Conservation (phyloP, 2,797 vertebrate species). For the Remorina albescens region DNA sequence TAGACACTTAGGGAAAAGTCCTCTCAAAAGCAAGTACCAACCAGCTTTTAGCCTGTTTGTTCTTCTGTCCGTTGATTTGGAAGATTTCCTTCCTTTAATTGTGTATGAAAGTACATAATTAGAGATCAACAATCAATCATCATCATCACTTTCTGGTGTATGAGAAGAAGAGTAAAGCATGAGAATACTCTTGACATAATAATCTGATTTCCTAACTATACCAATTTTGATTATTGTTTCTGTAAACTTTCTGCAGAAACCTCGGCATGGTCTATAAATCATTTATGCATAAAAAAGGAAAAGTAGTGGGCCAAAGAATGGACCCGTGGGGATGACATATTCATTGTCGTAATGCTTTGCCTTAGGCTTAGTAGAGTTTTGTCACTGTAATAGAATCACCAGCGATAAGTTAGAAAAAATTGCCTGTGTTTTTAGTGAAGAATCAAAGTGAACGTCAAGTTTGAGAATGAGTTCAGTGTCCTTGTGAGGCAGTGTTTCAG, state of each 20-base stretch:
- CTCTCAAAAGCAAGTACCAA: not conserved
- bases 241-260: not conserved
- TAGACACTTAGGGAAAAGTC: conserved; percentile 12
- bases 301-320: not conserved
- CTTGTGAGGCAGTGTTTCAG: not conserved
- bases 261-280: not conserved
- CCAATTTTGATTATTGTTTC: not conserved
- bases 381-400: no score
- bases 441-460: no score
- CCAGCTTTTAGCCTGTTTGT: not conserved
- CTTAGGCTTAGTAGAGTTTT: not conserved
- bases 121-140: no score
- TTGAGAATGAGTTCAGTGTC: not conserved
- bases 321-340: not conserved
- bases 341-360: not conserved
- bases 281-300: not conserved
- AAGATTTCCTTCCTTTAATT: not conserved
- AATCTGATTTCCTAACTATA: not conserved
- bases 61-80: not conserved
- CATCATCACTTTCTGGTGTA: no score
- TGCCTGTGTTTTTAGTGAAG: no score
- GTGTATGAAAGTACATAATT: not conserved
- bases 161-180: no score
- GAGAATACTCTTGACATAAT: no score
- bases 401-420: no score